Evolutionary conservation across 92 coral and sea anemone species (phyloP).

Genomic region (Desmophyllum pertusum): DNA sequence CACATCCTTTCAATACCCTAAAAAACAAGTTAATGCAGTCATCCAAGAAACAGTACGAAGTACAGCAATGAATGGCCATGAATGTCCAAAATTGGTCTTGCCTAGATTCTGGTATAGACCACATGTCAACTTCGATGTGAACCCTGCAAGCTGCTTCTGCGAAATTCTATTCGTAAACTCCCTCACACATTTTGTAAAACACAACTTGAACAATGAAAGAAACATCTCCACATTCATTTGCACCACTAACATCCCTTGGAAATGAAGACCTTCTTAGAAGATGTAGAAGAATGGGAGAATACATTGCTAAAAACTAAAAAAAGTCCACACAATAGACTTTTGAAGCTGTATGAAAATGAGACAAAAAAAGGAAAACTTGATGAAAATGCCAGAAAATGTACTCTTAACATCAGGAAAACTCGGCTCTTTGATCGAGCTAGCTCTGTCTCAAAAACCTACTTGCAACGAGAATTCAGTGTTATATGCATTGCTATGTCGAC

Average conservation of each 20-base stretch:
- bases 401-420: background rate
- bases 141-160: background rate
- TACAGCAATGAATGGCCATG: too few relatives aligned
- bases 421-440: background rate
- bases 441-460: background rate
- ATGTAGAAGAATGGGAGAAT: constrained; percentile 14
- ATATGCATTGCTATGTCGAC: background rate
- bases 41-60: too few relatives aligned
- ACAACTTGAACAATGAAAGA: too few relatives aligned
- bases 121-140: too few relatives aligned
- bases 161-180: background rate
- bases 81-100: too few relatives aligned
- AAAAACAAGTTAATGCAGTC: background rate
- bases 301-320: background rate
- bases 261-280: background rate
- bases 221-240: too few relatives aligned
- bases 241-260: background rate
- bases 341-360: background rate
- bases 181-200: too few relatives aligned
- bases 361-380: background rate
- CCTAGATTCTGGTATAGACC: too few relatives aligned
- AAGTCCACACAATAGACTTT: background rate
- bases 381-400: background rate
- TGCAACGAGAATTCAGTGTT: background rate
- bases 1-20: constrained; percentile 4